These are phyloP conservation scores for Agonopterix arenella DNA, from an alignment of 2,888 invertebrate genomes.

Conservation along the genomic window DNA sequence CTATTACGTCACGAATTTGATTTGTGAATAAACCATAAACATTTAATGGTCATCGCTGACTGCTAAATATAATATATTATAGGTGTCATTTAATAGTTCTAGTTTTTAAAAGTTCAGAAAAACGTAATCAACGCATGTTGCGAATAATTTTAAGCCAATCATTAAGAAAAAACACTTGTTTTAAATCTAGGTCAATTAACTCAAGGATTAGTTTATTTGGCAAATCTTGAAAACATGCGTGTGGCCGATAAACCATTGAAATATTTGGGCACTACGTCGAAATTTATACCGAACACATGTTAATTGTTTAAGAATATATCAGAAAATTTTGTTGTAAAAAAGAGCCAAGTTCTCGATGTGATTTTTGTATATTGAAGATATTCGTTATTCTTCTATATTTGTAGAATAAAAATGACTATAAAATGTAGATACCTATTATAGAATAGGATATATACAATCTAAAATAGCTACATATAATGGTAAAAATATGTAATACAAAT, in stretches of 20 bases:
- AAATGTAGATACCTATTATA: too few relatives aligned
- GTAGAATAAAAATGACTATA: too few relatives aligned
- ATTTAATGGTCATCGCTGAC: neutral
- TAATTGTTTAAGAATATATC: conserved; percentile 10
- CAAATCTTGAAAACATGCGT: neutral
- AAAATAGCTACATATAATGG: too few relatives aligned
- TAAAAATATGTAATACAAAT: too few relatives aligned
- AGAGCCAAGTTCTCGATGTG: neutral
- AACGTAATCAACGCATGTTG: neutral
- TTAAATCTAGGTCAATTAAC: neutral
- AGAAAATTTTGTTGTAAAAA: neutral
- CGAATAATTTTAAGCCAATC: neutral
- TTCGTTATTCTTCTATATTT: too few relatives aligned
- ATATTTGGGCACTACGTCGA: neutral
- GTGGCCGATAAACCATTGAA: neutral
- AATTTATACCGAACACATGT: conserved; percentile 11
- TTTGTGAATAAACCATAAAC: neutral
- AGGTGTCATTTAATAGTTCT: neutral
- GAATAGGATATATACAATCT: too few relatives aligned
- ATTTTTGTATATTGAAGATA: too few relatives aligned
- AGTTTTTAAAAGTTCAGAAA: neutral
- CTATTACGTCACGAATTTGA: too few relatives aligned
- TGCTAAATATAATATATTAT: neutral
- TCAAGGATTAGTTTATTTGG: neutral
- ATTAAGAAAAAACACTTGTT: neutral